A percentile compares a stretch with the other conserved stretches of the same genome.
These are phyloP conservation scores for Augochlorella aurata DNA, from an alignment of 2,888 invertebrate species.

Conservation along the genomic window DNA sequence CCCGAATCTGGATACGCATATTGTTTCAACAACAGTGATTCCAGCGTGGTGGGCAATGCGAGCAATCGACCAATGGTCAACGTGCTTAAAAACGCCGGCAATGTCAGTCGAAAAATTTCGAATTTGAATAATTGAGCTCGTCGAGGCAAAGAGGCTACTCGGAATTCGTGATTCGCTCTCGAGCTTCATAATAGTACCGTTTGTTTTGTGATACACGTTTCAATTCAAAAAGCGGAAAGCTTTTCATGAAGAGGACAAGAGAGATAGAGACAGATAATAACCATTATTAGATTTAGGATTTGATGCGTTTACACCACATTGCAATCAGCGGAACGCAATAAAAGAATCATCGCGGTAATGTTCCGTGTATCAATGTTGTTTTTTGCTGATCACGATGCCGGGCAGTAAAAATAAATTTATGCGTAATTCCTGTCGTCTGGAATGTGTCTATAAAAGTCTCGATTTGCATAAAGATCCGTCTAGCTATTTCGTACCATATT, in stretches of 20 bases:
- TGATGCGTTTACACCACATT: not conserved
- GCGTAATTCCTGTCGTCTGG: not conserved
- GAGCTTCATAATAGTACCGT: not conserved
- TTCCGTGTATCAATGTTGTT: not conserved
- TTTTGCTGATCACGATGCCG: not conserved
- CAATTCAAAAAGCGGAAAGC: not conserved
- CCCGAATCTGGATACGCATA: not conserved
- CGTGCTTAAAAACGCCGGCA: not conserved
- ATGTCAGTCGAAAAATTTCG: not conserved
- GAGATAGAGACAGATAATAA: not conserved
- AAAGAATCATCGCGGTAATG: not conserved
- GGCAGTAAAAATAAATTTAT: not conserved
- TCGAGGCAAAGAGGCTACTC: not conserved
- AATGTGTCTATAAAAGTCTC: not conserved
- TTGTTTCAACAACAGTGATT: constrained; percentile 14
- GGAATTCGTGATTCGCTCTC: not conserved
- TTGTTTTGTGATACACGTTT: not conserved
- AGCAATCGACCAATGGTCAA: not conserved
- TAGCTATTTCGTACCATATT: not conserved
- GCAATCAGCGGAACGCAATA: not conserved
- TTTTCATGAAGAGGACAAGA: too few relatives aligned
- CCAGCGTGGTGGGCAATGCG: constrained; percentile 18
- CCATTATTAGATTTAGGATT: not conserved
- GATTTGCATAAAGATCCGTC: not conserved
- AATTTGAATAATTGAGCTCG: not conserved